These are phyloP conservation scores for Encarsia formosa DNA, from an alignment of 2,888 invertebrate species.

Conservation along the genomic window DNA sequence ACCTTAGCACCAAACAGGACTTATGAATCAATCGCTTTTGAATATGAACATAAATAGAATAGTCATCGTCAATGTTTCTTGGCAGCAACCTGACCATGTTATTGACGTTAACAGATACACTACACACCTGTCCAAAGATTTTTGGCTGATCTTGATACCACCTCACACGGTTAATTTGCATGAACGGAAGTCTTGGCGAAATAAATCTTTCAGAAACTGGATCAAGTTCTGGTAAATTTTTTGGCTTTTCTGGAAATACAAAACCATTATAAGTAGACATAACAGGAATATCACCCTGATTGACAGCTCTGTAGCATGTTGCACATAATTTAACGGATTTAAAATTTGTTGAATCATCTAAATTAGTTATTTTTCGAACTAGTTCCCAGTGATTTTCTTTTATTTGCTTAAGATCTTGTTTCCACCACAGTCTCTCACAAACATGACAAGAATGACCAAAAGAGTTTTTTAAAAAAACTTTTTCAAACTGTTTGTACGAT, in stretches of 20 bases:
- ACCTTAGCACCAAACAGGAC: constrained; percentile 33
- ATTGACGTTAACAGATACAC: constrained; percentile 17
- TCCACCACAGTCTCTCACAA: constrained; percentile 23
- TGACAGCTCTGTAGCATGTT: background rate
- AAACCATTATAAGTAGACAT: background rate
- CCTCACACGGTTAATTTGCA: constrained; percentile 13
- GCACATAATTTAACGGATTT: constrained; percentile 1
- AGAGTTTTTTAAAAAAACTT: constrained; percentile 7
- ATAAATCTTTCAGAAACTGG: constrained; percentile 18
- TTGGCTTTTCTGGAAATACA: constrained; percentile 11
- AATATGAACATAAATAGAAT: constrained; percentile 34
- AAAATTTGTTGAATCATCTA: too few species aligned
- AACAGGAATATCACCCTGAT: background rate
- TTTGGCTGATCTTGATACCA: constrained; percentile 7
- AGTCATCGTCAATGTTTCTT: constrained; percentile 36
- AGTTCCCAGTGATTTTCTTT: background rate
- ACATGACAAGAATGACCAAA: constrained; percentile 18
- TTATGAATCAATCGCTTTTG: constrained; percentile 27
- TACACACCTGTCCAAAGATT: constrained; percentile 16
- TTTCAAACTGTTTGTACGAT: too few species aligned
- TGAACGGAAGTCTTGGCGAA: constrained; percentile 16
- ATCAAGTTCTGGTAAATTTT: constrained; percentile 13
- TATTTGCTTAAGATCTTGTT: constrained; percentile 9
- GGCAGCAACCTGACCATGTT: constrained; percentile 16
- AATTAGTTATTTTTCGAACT: background rate